A percentile compares a stretch with the other conserved stretches of the same genome.
Conservation (phyloP, 2,113 vertebrate species). For the Saccopteryx bilineata region DNA sequence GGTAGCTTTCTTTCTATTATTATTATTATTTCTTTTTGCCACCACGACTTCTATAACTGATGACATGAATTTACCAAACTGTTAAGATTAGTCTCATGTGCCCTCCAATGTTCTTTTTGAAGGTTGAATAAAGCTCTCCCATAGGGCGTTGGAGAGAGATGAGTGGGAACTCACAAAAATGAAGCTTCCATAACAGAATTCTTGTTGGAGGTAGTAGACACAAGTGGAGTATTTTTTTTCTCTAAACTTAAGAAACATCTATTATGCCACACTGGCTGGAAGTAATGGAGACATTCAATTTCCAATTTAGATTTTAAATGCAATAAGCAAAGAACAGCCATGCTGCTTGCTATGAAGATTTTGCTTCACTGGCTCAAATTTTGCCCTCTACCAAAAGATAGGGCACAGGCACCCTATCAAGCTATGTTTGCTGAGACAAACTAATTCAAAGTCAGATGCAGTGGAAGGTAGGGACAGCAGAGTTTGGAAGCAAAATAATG, state of each 20-base stretch:
- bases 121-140: not conserved
- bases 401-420: conserved; percentile 57
- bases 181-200: too few species aligned
- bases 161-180: too few species aligned
- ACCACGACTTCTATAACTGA: not conserved
- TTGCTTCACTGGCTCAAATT: conserved; percentile 75
- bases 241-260: too few species aligned
- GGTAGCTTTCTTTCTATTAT: not conserved
- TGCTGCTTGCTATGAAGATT: conserved; percentile 50
- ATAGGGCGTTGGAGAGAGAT: too few species aligned
- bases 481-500: not conserved
- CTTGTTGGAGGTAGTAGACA: too few species aligned
- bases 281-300: too few species aligned
- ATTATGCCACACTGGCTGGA: too few species aligned
- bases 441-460: not conserved
- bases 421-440: conserved; percentile 47
- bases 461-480: not conserved
- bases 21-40: not conserved
- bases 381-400: conserved; percentile 72
- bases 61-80: not conserved
- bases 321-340: not conserved
- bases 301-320: too few species aligned
- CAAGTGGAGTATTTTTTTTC: too few species aligned
- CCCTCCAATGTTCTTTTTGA: not conserved
- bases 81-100: not conserved